Percentiles rank a stretch among this genome's conserved stretches.
Conservation (phyloP, 2,888 invertebrate genomes). For the Acrobasis consociella region DNA sequence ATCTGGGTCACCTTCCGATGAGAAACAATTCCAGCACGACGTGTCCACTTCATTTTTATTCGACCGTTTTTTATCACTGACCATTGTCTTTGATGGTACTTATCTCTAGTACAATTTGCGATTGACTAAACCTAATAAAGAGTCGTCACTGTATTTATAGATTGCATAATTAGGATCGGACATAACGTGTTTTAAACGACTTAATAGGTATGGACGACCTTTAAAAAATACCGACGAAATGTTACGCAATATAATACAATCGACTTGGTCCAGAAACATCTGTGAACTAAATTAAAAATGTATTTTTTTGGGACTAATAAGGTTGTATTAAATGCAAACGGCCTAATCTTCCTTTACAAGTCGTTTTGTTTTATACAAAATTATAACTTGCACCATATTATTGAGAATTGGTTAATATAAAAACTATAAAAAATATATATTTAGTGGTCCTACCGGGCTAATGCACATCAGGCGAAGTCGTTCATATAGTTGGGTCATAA, state of each 20-base stretch:
- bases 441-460: constrained; percentile 30
- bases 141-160: constrained; percentile 56
- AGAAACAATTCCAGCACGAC: constrained; percentile 72
- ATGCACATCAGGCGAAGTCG: constrained; percentile 32
- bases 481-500: constrained; percentile 42
- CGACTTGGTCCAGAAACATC: constrained; percentile 10
- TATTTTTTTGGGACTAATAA: neutral
- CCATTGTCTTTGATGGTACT: constrained; percentile 30
- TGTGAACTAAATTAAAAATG: constrained; percentile 31
- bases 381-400: neutral
- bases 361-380: neutral
- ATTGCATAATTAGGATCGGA: constrained; percentile 38
- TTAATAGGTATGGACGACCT: constrained; percentile 52
- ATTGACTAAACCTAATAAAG: constrained; percentile 53
- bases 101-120: constrained; percentile 34
- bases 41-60: constrained; percentile 47
- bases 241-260: constrained; percentile 49
- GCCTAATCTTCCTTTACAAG: neutral
- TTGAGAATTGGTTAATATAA: neutral
- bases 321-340: neutral
- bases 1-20: constrained; percentile 45
- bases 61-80: constrained; percentile 38
- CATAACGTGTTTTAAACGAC: constrained; percentile 64
- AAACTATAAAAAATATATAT: neutral
- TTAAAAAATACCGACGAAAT: constrained; percentile 37